A percentile compares a stretch with the other conserved stretches of the same genome.
Evolutionary conservation across 2,888 invertebrate genomes (phyloP).

Genomic region (Drosophila affinis): DNA sequence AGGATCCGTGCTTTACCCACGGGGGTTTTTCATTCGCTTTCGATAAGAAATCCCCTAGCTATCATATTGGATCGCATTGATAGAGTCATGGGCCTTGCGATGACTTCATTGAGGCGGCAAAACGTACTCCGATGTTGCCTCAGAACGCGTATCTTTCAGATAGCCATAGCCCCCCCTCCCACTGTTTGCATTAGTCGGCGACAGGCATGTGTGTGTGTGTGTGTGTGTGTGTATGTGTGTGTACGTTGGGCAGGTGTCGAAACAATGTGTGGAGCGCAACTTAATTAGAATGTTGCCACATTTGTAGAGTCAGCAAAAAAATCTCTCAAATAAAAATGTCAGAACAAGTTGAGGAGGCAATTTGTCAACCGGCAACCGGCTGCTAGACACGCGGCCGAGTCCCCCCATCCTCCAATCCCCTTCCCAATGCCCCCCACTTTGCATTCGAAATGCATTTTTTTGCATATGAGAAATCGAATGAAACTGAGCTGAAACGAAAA

Average conservation of each 20-base stretch:
- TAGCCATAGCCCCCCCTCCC: too few relatives aligned
- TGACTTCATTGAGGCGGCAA: constrained; percentile 51
- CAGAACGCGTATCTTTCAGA: neutral
- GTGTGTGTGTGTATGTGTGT: constrained; percentile 17
- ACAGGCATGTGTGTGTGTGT: constrained; percentile 2
- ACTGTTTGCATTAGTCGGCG: constrained; percentile 12
- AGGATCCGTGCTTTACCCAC: neutral
- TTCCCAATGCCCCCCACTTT: constrained; percentile 42
- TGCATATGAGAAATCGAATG: constrained; percentile 30
- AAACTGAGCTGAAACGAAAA: constrained; percentile 7
- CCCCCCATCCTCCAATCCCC: neutral
- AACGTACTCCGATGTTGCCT: constrained; percentile 5
- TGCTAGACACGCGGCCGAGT: constrained; percentile 58
- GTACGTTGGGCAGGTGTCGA: constrained; percentile 67
- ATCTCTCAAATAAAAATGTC: constrained; percentile 67
- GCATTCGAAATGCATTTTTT: constrained; percentile 72
- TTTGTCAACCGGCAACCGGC: constrained; percentile 74
- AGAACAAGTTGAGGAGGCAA: constrained; percentile 76
- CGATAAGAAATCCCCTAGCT: too few relatives aligned
- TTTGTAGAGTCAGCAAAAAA: constrained; percentile 56
- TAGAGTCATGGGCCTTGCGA: constrained; percentile 26
- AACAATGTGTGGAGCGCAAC: constrained; percentile 76
- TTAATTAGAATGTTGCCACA: constrained; percentile 80
- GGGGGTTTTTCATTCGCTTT: neutral
- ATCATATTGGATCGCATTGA: too few relatives aligned